phyloP scores from a whole-genome alignment of 2,797 vertebrate genomes.

The Fratercula arctica region DNA sequence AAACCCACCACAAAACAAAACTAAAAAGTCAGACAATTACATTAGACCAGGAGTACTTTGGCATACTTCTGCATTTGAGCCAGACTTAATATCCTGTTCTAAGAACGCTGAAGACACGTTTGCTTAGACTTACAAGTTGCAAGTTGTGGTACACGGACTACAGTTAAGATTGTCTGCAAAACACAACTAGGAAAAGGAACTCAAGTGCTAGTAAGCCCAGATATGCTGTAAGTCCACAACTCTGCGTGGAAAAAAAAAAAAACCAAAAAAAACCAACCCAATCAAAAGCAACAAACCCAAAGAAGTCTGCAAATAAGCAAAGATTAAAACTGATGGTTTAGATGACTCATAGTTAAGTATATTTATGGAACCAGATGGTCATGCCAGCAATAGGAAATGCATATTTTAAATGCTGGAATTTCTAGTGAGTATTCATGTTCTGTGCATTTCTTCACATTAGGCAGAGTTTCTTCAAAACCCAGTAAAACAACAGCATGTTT shows the following conservation, averaged over 20 bases:
- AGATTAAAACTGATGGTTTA: background rate
- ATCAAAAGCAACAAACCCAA: background rate
- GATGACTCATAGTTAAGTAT: background rate
- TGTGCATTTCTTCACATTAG: background rate
- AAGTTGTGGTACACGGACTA: background rate
- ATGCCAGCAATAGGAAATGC: background rate
- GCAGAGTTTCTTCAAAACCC: background rate
- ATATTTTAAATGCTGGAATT: background rate
- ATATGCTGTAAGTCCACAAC: background rate
- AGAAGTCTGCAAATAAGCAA: background rate
- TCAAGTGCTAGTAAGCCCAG: background rate
- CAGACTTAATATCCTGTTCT: background rate
- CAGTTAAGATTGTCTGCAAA: background rate
- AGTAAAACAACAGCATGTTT: background rate
- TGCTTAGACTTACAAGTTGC: background rate
- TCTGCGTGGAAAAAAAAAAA: background rate
- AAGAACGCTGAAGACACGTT: background rate
- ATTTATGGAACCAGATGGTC: background rate
- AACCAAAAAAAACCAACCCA: background rate
- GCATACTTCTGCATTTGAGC: background rate
- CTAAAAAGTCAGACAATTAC: background rate
- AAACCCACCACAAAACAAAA: background rate
- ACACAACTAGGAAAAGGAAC: background rate
- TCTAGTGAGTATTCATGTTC: background rate
- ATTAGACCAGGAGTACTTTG: background rate